Conservation (phyloP, 1,140 invertebrate genomes). For the Macrostomum lignano region DNA sequence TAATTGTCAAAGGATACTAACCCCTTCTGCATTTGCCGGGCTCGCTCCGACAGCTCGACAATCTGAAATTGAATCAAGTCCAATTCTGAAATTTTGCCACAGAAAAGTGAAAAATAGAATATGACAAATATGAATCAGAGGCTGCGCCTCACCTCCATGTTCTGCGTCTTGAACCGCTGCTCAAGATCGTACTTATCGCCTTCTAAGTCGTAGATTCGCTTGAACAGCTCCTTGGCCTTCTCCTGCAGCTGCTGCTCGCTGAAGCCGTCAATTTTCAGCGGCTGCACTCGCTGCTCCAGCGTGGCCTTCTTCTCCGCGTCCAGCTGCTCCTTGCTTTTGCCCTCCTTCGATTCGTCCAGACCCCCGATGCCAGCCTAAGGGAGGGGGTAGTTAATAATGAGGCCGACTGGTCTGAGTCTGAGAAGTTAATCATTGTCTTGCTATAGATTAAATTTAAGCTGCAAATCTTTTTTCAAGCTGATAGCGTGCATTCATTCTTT, state of each 20-base stretch:
- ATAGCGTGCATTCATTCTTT: too few species aligned
- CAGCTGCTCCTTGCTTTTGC: constrained; percentile 95
- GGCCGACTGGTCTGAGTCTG: too few species aligned
- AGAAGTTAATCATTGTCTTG: too few species aligned
- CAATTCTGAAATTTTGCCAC: too few species aligned
- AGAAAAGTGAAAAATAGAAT: constrained; percentile 5
- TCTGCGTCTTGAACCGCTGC: constrained; percentile 89
- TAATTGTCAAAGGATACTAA: too few species aligned
- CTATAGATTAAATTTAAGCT: too few species aligned
- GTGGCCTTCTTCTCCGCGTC: constrained; percentile 95
- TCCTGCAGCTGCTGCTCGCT: constrained; percentile 47
- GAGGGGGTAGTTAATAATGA: too few species aligned
- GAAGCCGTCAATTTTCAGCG: constrained; percentile 50
- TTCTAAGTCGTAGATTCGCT: constrained; percentile 70
- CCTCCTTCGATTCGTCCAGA: too few species aligned
- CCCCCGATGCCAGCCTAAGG: too few species aligned
- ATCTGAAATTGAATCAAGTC: constrained; percentile 20
- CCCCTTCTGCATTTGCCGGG: constrained; percentile 26
- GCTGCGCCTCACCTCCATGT: too few species aligned
- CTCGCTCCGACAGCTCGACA: constrained; percentile 23
- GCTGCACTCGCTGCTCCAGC: constrained; percentile 71
- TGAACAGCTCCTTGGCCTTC: constrained; percentile 76
- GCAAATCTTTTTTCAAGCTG: too few species aligned
- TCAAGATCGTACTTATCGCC: constrained; percentile 98
- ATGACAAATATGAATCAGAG: too few species aligned